Evolutionary conservation across 2,888 invertebrate species (phyloP), one percentile per base, ranked within the genome.

Genomic region (Notodonta dromedarius): DNA sequence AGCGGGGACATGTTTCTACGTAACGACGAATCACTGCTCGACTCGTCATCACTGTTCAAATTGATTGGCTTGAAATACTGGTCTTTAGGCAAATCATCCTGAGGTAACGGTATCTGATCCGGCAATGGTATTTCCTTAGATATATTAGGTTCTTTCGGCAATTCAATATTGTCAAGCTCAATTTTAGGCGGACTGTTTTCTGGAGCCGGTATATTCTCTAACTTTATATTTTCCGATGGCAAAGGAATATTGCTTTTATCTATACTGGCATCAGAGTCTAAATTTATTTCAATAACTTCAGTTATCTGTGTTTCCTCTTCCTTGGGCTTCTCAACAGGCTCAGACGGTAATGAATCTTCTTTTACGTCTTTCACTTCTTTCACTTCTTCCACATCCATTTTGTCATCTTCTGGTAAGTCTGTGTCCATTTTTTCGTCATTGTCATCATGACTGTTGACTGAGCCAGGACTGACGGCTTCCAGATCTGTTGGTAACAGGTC

Each of bases 401-500:
- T 75, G 13, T 57, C 71, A 13, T 79, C 80, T 39, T 76, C 74
- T 51, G 67, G 68, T n/a, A 69, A 69, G 32, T 85, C 80, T 12
- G 74, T 66, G 14, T 90, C 90, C 83, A 89, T 87, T 4, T 70
- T 61, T 53, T 89, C 88, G 61, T 82, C 69, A 66, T 87, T 86
- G 9, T 86, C 91, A 61, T 94, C 90, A 76, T 94, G 94, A 56
- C 94, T 95, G 75, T 95, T 95, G 61, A 96, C 96, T 0, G 97
- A 97, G 64, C 96, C 97, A 0, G 97, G 97, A 66, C 97, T 97
- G 8, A 97, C 96, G 48, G 97, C 96, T 86, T 97, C 97, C 53
- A 97, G 89, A 84, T 97, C 97, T 58, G 95, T 96, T 0, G 97
- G 97, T 32, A 97, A 83, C 4, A 97, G 87, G 80, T 95, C 94